Percentiles rank a stretch among this genome's conserved stretches.
These are phyloP conservation scores for Turritopsis rubra DNA, from an alignment of 30 jellyfish, hydroid and myxozoan genomes.

Conservation along the genomic window DNA sequence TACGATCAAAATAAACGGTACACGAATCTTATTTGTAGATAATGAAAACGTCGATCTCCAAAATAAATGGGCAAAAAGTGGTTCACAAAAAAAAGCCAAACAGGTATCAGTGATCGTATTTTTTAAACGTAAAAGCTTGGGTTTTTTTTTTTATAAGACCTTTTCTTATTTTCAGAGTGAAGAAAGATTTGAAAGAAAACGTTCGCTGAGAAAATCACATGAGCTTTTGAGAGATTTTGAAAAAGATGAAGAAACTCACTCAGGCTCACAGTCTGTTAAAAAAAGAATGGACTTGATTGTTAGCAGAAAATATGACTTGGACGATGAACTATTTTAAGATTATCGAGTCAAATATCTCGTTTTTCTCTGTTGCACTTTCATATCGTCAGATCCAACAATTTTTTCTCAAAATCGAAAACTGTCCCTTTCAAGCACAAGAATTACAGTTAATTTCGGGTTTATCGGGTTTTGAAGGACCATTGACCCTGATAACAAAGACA, in stretches of 20 bases:
- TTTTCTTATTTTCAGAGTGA: background rate
- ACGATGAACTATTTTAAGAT: slow-evolving; percentile 8
- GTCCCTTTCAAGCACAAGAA: too few relatives aligned
- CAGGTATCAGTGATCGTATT: background rate
- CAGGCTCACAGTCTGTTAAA: background rate
- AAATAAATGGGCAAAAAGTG: slow-evolving; percentile 76
- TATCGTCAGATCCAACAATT: background rate
- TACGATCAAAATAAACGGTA: background rate
- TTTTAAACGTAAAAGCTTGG: background rate
- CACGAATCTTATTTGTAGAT: background rate
- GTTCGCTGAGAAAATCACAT: background rate
- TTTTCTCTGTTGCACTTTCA: too few relatives aligned
- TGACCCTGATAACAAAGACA: too few relatives aligned
- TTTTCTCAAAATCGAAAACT: too few relatives aligned
- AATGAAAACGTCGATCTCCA: slow-evolving; percentile 26
- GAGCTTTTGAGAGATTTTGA: background rate
- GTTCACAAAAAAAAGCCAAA: slow-evolving; percentile 14
- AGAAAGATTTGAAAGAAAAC: slow-evolving; percentile 2
- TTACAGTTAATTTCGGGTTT: too few relatives aligned
- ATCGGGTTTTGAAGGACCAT: too few relatives aligned
- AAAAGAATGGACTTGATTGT: background rate
- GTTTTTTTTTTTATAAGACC: background rate
- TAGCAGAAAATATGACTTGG: background rate
- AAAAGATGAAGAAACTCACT: background rate
- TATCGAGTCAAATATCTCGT: too few relatives aligned